phyloP scores from a whole-genome alignment of 2,888 invertebrate species.

The Campoplex capitator region DNA sequence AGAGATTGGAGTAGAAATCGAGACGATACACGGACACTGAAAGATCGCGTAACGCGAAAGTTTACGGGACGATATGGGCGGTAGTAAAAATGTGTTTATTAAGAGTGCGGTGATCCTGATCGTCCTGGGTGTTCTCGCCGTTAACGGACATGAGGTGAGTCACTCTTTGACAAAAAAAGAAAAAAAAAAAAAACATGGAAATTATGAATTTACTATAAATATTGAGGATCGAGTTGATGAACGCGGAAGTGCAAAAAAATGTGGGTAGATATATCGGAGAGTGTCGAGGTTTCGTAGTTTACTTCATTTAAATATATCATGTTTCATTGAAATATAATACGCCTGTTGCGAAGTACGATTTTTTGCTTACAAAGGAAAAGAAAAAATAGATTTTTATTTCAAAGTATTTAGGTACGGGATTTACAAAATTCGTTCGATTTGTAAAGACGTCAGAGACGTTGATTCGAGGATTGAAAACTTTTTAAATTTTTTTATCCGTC shows the following conservation, averaged over 20 bases:
- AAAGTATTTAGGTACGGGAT: background rate
- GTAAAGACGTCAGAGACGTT: background rate
- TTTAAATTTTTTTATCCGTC: conserved; percentile 3
- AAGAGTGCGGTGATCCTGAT: conserved; percentile 75
- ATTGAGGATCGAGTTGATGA: conserved; percentile 7
- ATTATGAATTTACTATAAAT: background rate
- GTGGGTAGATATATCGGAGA: background rate
- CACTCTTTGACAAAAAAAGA: background rate
- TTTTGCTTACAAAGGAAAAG: background rate
- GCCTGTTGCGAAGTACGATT: background rate
- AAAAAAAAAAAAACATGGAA: background rate
- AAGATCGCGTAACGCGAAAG: conserved; percentile 23
- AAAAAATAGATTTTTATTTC: background rate
- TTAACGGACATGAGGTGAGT: conserved; percentile 75
- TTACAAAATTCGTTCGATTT: background rate
- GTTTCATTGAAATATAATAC: background rate
- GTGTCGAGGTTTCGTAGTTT: background rate
- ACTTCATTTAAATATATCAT: background rate
- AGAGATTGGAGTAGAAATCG: conserved; percentile 46
- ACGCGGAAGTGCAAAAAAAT: background rate
- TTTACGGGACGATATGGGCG: conserved; percentile 65
- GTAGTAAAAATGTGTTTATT: conserved; percentile 69
- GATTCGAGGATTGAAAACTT: background rate
- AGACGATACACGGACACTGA: conserved; percentile 55
- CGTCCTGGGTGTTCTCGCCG: conserved; percentile 63